These are phyloP conservation scores for Fulica atra DNA, from an alignment of 2,113 vertebrate species.

Conservation along the genomic window DNA sequence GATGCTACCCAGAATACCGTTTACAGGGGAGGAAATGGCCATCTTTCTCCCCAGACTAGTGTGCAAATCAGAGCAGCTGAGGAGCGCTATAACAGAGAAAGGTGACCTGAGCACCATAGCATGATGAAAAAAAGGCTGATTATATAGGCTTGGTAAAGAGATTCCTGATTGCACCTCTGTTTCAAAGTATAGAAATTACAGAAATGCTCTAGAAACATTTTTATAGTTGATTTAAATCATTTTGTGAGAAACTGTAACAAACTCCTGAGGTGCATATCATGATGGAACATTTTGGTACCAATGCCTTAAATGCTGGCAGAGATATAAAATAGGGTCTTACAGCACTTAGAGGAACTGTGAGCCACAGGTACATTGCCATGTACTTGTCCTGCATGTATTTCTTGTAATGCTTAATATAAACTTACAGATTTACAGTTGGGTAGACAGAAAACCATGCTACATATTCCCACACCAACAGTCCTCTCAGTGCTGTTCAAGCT, in stretches of 20 bases:
- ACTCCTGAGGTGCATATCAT: accelerated
- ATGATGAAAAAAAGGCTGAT: background rate
- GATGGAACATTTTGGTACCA: background rate
- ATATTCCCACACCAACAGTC: background rate
- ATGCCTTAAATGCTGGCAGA: background rate
- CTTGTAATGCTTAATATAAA: background rate
- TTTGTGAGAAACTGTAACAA: background rate
- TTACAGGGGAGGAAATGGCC: background rate
- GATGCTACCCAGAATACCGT: background rate
- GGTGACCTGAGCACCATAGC: background rate
- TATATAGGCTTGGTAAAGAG: too few species aligned
- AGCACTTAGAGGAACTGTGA: background rate
- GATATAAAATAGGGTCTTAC: background rate
- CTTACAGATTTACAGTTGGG: background rate
- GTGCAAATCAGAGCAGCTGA: background rate
- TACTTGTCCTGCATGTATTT: background rate
- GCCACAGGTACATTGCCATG: background rate
- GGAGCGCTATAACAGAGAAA: accelerated
- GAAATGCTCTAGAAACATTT: background rate
- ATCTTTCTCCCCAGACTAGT: background rate
- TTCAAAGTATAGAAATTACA: background rate
- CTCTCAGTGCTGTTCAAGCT: background rate
- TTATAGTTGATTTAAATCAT: background rate
- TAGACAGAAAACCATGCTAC: background rate
- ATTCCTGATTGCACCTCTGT: background rate